Conservation (phyloP, 2,797 vertebrate species). For the Macropodus opercularis region DNA sequence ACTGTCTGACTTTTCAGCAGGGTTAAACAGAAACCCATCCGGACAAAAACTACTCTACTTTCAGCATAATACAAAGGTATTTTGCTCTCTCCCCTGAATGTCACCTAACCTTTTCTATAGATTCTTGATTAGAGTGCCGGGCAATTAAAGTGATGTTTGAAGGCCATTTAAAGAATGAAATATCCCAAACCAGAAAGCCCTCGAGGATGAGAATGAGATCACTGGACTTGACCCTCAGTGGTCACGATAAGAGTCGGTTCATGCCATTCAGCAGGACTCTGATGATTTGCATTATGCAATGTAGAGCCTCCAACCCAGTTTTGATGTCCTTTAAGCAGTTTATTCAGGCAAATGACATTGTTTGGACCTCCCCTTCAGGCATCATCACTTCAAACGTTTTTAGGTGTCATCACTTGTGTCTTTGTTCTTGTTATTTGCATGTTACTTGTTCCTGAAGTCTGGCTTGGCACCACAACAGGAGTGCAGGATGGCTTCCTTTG, state of each 20-base stretch:
- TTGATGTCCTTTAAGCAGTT: conserved; percentile 1
- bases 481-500: background rate
- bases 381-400: background rate
- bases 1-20: conserved; percentile 67
- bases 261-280: too few relatives aligned
- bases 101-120: too few relatives aligned
- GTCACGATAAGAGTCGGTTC: conserved; percentile 27
- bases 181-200: too few relatives aligned
- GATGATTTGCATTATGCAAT: conserved; percentile 5
- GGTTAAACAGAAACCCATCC: conserved; percentile 72
- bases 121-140: too few relatives aligned
- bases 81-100: too few relatives aligned
- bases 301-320: background rate
- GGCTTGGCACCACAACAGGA: background rate
- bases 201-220: conserved; percentile 48
- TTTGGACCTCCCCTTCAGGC: background rate
- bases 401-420: background rate
- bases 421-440: conserved; percentile 1
- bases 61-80: too few relatives aligned
- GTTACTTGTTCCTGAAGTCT: background rate
- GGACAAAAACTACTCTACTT: too few relatives aligned
- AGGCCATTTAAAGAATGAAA: too few relatives aligned
- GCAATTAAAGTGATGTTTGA: too few relatives aligned
- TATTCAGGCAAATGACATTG: background rate
- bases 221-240: conserved; percentile 61